Base-by-base conservation (phyloP, 2,113 vertebrate species). In the Centrocercus urophasianus region DNA sequence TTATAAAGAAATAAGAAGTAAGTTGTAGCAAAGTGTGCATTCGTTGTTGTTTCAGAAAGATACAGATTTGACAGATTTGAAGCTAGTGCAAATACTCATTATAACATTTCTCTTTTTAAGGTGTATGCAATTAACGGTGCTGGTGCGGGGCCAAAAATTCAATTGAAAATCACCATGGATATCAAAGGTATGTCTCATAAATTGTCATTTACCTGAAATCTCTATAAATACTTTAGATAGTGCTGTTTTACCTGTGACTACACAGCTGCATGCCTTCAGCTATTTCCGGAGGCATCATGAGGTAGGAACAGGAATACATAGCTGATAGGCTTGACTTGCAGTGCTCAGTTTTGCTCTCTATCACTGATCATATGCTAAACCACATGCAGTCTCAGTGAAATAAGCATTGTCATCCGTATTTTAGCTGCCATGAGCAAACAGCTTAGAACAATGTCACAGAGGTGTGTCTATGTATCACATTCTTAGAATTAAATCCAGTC, bases 51-150 rank as follows among this genome's bases (percentile, higher is more conserved):
- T 84, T 83, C 84, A 65, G 67, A 34, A 80, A 52, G 66, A 78
- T 77, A 32, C 47, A 48, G 25, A 32, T 74, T 5, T 89, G 56
- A 20, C 30, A 45, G n/a, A 59, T 45, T 24, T 69, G 72, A 93
- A 65, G 22, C 13, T 72, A 67, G 59, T 77, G 21, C 56, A 88
- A 61, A 48, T 75, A 60, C 3, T 85, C 6, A 83, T 61, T 94
- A 56, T 83, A 94, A 88, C 5, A 32, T 32, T 57, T 57, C 25
- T 56, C 16, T 59, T 82, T 93, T 96, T 88, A 90, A 99, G 99
- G 98, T 99, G 82, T 98, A 98, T 95, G 99, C 99, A 34, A 98
- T 98, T 89, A 99, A 99, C 60, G 97, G 98, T 47, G 99, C 99
- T 63, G 99, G 99, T 45, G 97, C 97, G 71, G 99, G 99, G 30